Base-by-base conservation (phyloP, 2,888 invertebrate species). In the Melanargia galathea region DNA sequence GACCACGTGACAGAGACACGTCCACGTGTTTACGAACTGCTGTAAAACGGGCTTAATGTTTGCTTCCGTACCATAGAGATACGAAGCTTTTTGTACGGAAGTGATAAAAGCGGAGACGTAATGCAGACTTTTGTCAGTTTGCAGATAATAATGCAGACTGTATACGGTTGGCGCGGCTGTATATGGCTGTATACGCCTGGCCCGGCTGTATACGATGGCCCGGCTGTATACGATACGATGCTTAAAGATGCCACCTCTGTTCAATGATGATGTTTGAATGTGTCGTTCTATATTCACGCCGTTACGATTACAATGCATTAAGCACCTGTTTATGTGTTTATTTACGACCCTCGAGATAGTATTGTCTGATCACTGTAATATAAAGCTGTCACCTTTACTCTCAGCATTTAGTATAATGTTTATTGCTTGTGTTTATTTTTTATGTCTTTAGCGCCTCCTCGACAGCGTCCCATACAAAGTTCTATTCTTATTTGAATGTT, bases 251-350 rank as follows among this genome's bases (percentile, higher is more conserved):
- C 43, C 43, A 43, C 43, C 43, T 43, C 43, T 8, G 18, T 18
- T 43, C 18, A 16, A 11, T 13, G 11, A 35, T 11, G 4, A 38
- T n/a, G n/a, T 38, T n/a, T 38, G 13, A 16, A 18, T 43, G 18
- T 8, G 16, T 43, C 45, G 40, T 43, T 24, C 33, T 38, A 38
- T 35, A 60, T 57, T 63, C 59, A 58, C 35, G 70, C 67, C 65
- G 68, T 69, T 57, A 62, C 62, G 67, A 73, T 71, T 73, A 73
- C 69, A 71, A 78, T 76, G 75, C 73, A 66, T 69, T 60, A 74
- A 74, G 73, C 73, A 74, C 73, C 72, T 77, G 78, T 69, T 82
- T 82, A 80, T 73, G 74, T 69, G 48, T 63, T 68, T 60, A 66
- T 82, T 82, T 82, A 81, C 71, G 76, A 74, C 63, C 63, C 58